phyloP scores from a whole-genome alignment of 2,888 invertebrate species.

The Drosophila emarginata region DNA sequence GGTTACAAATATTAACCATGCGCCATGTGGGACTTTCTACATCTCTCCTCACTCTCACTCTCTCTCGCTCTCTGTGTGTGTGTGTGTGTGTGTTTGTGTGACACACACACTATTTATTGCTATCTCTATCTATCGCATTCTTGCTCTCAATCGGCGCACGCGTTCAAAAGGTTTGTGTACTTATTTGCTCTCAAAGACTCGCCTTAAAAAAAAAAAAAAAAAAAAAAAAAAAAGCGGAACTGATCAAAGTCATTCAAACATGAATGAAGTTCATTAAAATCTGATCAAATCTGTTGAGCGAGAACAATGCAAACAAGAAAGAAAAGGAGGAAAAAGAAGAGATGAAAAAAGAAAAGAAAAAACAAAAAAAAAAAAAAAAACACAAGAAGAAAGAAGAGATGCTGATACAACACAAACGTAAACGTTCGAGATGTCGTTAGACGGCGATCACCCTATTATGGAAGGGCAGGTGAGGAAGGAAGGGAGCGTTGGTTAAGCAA shows the following conservation, averaged over 20 bases:
- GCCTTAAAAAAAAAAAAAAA: constrained; percentile 7
- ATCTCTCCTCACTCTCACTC: background rate
- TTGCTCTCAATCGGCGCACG: constrained; percentile 52
- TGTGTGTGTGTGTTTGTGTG: background rate
- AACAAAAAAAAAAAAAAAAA: constrained; percentile 43
- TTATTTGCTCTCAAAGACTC: constrained; percentile 43
- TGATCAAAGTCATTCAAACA: constrained; percentile 79
- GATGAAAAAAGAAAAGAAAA: constrained; percentile 17
- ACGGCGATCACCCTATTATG: background rate
- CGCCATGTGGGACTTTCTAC: constrained; percentile 7
- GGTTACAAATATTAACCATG: constrained; percentile 21
- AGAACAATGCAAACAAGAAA: constrained; percentile 71
- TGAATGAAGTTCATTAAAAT: constrained; percentile 82
- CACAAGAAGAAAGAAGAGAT: constrained; percentile 21
- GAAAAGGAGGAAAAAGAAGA: background rate
- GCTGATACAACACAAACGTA: constrained; percentile 19
- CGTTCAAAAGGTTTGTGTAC: constrained; percentile 70
- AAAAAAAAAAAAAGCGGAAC: constrained; percentile 54
- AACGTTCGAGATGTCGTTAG: background rate
- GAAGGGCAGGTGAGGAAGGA: background rate
- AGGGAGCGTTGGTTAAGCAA: constrained; percentile 8
- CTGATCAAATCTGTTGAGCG: constrained; percentile 80
- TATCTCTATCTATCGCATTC: background rate
- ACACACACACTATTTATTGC: too few species aligned
- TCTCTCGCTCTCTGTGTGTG: background rate